These are phyloP conservation scores for Xenentodon cancila DNA, from an alignment of 2,797 vertebrate species.

Conservation along the genomic window DNA sequence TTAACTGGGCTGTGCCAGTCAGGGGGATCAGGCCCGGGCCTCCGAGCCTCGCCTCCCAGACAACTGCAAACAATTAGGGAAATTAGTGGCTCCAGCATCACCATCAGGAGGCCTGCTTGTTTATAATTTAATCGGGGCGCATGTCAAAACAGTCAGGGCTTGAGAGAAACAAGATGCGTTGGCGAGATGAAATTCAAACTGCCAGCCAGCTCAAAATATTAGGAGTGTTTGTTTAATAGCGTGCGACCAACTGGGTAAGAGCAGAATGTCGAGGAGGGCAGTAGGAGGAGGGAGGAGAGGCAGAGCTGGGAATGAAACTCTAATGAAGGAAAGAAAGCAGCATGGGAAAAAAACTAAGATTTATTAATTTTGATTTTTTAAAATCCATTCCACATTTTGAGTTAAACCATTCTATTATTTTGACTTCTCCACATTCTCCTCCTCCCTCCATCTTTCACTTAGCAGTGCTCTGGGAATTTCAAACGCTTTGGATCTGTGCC, in stretches of 20 bases:
- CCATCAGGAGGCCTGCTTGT: conserved; percentile 99
- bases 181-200: conserved; percentile 99
- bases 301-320: conserved; percentile 40
- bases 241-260: conserved; percentile 88
- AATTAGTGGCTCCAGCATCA: conserved; percentile 99
- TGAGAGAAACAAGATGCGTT: conserved; percentile 99
- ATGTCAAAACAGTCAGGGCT: conserved; percentile 99
- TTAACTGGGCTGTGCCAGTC: conserved; percentile 59
- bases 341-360: conserved; percentile 54
- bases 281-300: conserved; percentile 10
- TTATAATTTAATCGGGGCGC: conserved; percentile 99
- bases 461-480: conserved; percentile 77
- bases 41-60: conserved; percentile 91
- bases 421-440: conserved; percentile 20
- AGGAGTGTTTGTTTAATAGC: conserved; percentile 99
- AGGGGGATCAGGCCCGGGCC: conserved; percentile 80
- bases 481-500: conserved; percentile 71
- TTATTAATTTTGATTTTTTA: conserved; percentile 48
- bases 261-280: conserved; percentile 37
- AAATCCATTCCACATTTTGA: conserved; percentile 66
- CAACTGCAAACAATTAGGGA: conserved; percentile 99
- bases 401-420: conserved; percentile 72
- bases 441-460: conserved; percentile 60
- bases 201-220: conserved; percentile 99
- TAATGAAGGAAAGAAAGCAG: conserved; percentile 66